These are phyloP conservation scores for Tiliacea aurago DNA, from an alignment of 2,888 invertebrate species.

Conservation along the genomic window DNA sequence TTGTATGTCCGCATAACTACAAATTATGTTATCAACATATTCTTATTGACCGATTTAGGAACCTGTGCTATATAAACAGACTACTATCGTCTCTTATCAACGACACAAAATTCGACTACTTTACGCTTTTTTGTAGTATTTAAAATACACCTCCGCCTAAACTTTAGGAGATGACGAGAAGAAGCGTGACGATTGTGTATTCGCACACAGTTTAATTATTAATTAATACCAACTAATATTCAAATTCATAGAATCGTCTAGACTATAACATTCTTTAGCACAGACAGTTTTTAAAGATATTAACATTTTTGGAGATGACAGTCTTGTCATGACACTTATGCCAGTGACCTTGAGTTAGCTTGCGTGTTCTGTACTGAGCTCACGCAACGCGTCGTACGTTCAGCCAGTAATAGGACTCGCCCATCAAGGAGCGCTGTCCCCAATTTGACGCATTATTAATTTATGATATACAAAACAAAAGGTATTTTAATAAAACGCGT, in stretches of 20 bases:
- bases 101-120: background rate
- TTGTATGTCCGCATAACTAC: background rate
- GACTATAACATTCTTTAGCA: background rate
- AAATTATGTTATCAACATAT: background rate
- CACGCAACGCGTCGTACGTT: too few relatives aligned
- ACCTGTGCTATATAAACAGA: background rate
- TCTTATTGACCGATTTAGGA: conserved; percentile 31
- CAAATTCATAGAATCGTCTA: background rate
- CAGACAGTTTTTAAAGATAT: background rate
- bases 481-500: too few relatives aligned
- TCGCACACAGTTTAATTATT: background rate
- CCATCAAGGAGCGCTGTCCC: too few relatives aligned
- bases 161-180: background rate
- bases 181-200: background rate
- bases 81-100: conserved; percentile 15
- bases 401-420: too few relatives aligned
- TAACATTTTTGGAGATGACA: background rate
- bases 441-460: too few relatives aligned
- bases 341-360: too few relatives aligned
- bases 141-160: background rate
- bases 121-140: conserved; percentile 14
- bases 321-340: background rate
- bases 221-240: conserved; percentile 4
- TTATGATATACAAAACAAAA: too few relatives aligned
- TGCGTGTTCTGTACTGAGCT: too few relatives aligned